phyloP scores from a whole-genome alignment of 2,113 vertebrate genomes.

The Salvelinus fontinalis region DNA sequence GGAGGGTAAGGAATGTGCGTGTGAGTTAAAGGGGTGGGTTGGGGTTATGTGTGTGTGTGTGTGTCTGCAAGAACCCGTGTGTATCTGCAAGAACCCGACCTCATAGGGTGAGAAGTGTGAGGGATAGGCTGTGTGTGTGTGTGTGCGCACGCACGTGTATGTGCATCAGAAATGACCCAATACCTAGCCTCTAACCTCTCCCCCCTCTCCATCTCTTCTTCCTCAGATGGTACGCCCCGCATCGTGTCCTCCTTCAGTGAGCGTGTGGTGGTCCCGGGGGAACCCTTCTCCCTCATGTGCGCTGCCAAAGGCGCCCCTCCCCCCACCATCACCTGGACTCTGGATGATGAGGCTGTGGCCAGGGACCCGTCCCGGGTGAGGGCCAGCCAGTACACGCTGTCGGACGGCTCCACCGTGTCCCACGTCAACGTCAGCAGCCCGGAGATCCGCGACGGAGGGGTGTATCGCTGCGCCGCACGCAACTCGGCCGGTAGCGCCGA shows the following conservation, averaged over 20 bases:
- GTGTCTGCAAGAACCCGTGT: no score
- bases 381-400: conserved; percentile 95
- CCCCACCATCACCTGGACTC: conserved; percentile 94
- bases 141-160: no score
- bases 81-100: no score
- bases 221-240: conserved; percentile 91
- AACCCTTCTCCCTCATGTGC: conserved; percentile 96
- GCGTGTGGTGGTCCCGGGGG: conserved; percentile 93
- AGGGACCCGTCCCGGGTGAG: conserved; percentile 84
- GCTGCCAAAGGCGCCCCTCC: conserved; percentile 94
- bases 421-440: conserved; percentile 95
- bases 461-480: conserved; percentile 97
- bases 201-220: neutral
- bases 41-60: neutral
- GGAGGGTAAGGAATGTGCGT: conserved; percentile 58
- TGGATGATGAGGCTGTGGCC: conserved; percentile 92
- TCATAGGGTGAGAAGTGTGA: no score
- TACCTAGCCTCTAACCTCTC: neutral
- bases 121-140: no score
- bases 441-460: conserved; percentile 95
- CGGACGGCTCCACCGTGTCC: conserved; percentile 92
- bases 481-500: conserved; percentile 99
- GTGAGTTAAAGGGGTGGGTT: neutral
- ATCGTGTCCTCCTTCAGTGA: conserved; percentile 98
- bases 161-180: no score